Evolutionary conservation across 2,113 vertebrate species (phyloP).

Genomic region (Pachyramphus minor): DNA sequence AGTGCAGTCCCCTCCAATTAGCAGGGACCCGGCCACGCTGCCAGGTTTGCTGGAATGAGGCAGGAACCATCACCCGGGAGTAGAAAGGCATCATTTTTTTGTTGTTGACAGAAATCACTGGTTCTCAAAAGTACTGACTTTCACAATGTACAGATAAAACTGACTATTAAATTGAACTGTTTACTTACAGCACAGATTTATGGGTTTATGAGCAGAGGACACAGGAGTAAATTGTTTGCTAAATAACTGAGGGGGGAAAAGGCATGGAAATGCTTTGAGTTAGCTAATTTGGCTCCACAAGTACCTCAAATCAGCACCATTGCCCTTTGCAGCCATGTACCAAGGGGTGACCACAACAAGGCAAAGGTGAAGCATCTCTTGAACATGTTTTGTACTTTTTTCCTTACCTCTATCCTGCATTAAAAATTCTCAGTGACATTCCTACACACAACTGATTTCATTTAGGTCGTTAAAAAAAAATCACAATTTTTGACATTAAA

Average conservation of each 20-base stretch:
- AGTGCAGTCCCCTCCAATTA: conserved; percentile 70
- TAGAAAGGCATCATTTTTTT: neutral
- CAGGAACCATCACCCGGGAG: neutral
- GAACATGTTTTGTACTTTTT: rapidly evolving
- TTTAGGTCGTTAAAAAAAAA: neutral
- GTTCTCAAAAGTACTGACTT: neutral
- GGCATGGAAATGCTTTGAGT: neutral
- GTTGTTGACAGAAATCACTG: neutral
- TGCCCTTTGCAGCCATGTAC: neutral
- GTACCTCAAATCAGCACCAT: rapidly evolving
- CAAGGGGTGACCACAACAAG: rapidly evolving
- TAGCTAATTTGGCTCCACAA: rapidly evolving
- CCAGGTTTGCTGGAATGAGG: rapidly evolving
- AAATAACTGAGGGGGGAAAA: neutral
- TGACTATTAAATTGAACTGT: neutral
- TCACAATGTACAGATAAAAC: neutral
- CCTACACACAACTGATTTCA: neutral
- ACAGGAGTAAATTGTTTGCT: neutral
- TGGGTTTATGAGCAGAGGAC: neutral
- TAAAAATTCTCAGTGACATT: neutral
- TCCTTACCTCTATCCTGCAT: neutral
- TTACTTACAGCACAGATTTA: neutral
- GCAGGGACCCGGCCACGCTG: neutral
- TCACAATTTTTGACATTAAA: neutral
- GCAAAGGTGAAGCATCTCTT: neutral